Evolutionary conservation across 64 coral and sea anemone species (phyloP).

Genomic region (Hydrozoanthus tunicans): DNA sequence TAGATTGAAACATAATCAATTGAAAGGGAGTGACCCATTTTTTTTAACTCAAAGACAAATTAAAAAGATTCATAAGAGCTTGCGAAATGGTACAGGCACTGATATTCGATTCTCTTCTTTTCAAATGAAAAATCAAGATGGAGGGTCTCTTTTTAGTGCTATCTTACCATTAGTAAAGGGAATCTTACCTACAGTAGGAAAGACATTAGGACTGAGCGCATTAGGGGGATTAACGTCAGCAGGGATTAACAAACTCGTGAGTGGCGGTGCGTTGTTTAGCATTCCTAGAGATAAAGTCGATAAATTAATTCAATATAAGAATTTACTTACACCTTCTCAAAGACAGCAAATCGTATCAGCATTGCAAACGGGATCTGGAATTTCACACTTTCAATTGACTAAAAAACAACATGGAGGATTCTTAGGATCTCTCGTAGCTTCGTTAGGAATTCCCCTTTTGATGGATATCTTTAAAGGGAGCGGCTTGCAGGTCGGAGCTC

Average conservation of each 20-base stretch:
- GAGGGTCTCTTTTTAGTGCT: no score
- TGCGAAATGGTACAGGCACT: no score
- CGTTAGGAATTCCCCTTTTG: not conserved
- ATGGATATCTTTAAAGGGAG: not conserved
- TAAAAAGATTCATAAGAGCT: conserved; percentile 25
- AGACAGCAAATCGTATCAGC: not conserved
- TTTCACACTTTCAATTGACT: not conserved
- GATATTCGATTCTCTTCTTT: not conserved
- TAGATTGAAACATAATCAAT: not conserved
- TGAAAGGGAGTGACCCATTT: conserved; percentile 1
- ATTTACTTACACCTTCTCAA: not conserved
- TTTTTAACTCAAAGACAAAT: conserved; percentile 37
- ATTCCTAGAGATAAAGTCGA: not conserved
- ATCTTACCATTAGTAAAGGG: not conserved
- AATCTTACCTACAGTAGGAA: no score
- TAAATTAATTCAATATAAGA: not conserved
- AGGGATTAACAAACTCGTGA: not conserved
- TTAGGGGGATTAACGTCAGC: not conserved
- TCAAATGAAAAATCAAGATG: conserved; percentile 14
- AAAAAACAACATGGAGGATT: not conserved
- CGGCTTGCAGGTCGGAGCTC: not conserved
- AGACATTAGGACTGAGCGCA: not conserved
- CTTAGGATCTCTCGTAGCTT: not conserved
- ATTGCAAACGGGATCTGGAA: not conserved
- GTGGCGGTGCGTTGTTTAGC: not conserved